A percentile compares a stretch with the other conserved stretches of the same genome.
phyloP scores from a whole-genome alignment of 30 jellyfish, hydroid and myxozoan species.

The Turritopsis dohrnii region DNA sequence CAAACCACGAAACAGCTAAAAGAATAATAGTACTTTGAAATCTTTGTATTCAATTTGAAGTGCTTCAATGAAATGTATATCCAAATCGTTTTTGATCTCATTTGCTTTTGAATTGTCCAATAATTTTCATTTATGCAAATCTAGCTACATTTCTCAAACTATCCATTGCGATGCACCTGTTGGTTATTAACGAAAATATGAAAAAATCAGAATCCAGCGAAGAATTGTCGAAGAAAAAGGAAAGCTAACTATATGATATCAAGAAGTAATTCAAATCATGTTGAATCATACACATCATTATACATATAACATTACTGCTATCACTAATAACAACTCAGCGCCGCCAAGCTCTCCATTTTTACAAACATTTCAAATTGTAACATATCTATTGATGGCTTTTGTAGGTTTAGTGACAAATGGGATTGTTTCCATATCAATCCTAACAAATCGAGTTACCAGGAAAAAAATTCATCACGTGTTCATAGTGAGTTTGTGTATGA shows the following conservation, averaged over 20 bases:
- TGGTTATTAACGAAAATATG: background rate
- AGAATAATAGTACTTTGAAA: too few species aligned
- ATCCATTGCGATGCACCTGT: background rate
- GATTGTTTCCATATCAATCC: background rate
- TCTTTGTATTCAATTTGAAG: background rate
- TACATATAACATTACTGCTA: background rate
- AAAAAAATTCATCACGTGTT: background rate
- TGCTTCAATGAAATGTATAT: background rate
- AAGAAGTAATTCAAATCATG: background rate
- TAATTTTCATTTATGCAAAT: background rate
- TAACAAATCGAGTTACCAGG: background rate
- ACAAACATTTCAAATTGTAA: background rate
- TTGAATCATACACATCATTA: background rate
- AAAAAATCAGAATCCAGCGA: background rate
- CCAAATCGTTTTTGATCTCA: background rate
- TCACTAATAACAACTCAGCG: background rate
- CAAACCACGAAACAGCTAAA: too few species aligned
- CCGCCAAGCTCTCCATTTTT: too few species aligned
- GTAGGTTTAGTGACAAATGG: background rate
- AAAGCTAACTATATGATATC: background rate
- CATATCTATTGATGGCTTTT: background rate
- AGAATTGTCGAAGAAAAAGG: background rate
- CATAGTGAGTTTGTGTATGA: conserved; percentile 10
- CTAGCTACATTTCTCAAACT: too few species aligned
- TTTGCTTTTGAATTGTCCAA: background rate